These are phyloP conservation scores for Doryteuthis pealeii DNA, from an alignment of 1,140 invertebrate species.

Conservation along the genomic window DNA sequence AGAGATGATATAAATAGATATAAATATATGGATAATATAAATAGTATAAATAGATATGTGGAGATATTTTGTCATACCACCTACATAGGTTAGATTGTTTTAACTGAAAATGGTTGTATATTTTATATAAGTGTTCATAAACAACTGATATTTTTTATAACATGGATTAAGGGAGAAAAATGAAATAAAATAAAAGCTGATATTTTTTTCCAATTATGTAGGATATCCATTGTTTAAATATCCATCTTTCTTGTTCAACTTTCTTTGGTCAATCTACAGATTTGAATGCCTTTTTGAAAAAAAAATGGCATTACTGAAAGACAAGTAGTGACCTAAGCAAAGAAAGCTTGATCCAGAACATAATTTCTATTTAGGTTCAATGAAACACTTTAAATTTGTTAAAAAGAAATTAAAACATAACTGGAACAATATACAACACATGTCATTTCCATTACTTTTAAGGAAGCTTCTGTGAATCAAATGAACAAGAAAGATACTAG, in stretches of 20 bases:
- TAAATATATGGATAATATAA: no score
- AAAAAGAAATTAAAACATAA: background rate
- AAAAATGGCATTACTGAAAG: background rate
- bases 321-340: background rate
- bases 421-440: background rate
- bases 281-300: background rate
- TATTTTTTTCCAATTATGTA: no score
- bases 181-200: no score
- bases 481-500: background rate
- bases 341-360: background rate
- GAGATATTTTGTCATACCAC: no score
- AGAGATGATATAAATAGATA: no score
- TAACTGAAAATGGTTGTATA: no score
- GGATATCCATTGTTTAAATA: background rate
- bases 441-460: background rate
- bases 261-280: background rate
- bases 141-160: no score
- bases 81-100: no score
- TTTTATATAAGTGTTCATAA: no score
- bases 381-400: background rate
- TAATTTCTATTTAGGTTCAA: background rate
- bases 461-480: slow-evolving; percentile 8
- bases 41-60: no score
- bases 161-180: no score
- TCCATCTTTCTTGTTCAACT: background rate